Evolutionary conservation across 2,888 invertebrate genomes (phyloP).

Genomic region (Frankliniella intonsa): DNA sequence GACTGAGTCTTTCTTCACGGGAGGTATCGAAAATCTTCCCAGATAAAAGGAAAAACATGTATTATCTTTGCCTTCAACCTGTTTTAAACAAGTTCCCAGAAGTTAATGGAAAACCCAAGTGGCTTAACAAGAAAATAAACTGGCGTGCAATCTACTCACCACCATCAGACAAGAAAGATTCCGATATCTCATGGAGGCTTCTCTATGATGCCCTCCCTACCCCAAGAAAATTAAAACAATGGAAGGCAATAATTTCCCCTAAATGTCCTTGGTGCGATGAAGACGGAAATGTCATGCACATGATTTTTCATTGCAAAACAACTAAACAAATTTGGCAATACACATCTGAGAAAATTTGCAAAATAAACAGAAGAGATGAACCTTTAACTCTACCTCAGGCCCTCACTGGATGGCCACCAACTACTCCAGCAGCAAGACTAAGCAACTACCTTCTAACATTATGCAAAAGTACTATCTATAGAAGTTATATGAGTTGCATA

Average conservation of each 20-base stretch:
- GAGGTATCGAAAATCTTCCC: no score
- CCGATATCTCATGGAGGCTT: background rate
- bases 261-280: background rate
- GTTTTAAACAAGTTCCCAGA: background rate
- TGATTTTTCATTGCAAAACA: background rate
- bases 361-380: background rate
- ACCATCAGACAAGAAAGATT: background rate
- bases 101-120: background rate
- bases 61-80: background rate
- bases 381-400: background rate
- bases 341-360: background rate
- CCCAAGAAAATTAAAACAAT: background rate
- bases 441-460: background rate
- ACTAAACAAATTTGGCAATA: background rate
- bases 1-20: no score
- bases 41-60: background rate
- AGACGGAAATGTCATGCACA: background rate
- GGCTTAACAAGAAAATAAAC: background rate
- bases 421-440: background rate
- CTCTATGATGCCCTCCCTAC: background rate
- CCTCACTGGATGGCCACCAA: background rate
- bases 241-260: background rate
- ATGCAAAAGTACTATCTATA: background rate
- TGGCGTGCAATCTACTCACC: background rate
- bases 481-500: background rate